phyloP scores from a whole-genome alignment of 1,140 invertebrate species.

The Diachasmimorpha longicaudata region DNA sequence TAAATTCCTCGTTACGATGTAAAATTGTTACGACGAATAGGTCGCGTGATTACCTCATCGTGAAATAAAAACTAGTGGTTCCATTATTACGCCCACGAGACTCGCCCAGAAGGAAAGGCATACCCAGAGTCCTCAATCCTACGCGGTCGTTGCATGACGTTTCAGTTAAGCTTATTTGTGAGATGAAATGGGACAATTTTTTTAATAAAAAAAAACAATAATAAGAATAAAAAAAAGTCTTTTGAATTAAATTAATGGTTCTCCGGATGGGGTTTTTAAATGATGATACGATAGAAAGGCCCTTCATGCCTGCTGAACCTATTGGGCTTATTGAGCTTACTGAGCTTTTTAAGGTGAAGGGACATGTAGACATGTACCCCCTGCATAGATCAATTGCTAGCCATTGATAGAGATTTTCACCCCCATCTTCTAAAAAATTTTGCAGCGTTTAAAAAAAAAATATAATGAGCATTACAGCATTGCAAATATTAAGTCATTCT shows the following conservation, averaged over 20 bases:
- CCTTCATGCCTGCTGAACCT: too few species aligned
- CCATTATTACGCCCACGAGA: constrained; percentile 34
- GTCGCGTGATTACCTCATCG: constrained; percentile 27
- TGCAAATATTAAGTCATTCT: neutral
- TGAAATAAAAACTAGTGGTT: constrained; percentile 29
- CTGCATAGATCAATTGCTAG: too few species aligned
- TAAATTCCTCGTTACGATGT: constrained; percentile 19
- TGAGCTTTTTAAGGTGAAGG: too few species aligned
- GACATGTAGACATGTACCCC: too few species aligned
- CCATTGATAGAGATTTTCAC: too few species aligned
- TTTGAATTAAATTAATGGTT: too few species aligned
- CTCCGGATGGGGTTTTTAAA: too few species aligned
- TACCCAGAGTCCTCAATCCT: constrained; percentile 21
- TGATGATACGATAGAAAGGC: too few species aligned
- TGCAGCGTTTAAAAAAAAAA: too few species aligned
- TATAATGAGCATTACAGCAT: neutral
- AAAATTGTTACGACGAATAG: constrained; percentile 22
- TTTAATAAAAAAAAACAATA: too few species aligned
- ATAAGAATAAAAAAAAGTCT: neutral
- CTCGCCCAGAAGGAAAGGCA: constrained; percentile 31
- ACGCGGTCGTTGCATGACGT: constrained; percentile 22
- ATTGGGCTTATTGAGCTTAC: too few species aligned
- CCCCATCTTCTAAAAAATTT: too few species aligned
- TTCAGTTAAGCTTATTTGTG: constrained; percentile 11
- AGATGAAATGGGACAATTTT: neutral